A percentile compares a stretch with the other conserved stretches of the same genome.
Evolutionary conservation across 2,113 vertebrate species (phyloP).

Genomic region (Ameiurus melas): DNA sequence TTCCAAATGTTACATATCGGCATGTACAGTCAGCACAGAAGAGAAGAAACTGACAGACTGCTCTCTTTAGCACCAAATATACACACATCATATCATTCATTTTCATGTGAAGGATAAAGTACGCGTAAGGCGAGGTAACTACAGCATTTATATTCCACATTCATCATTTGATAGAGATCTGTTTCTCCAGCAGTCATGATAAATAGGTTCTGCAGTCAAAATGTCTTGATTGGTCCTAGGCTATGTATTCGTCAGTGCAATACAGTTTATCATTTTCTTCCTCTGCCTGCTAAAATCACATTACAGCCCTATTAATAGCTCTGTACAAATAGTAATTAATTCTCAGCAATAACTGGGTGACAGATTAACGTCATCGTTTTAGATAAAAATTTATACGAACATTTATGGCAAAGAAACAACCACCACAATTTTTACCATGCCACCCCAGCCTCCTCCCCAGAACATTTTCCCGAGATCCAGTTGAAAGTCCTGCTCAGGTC

Average conservation of each 20-base stretch:
- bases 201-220: not conserved
- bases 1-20: not conserved
- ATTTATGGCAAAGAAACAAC: not conserved
- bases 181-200: not conserved
- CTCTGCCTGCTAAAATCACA: not conserved
- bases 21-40: not conserved
- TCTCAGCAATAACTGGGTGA: not conserved
- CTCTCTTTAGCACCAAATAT: not conserved
- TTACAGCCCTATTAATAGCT: not conserved
- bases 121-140: not conserved
- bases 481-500: constrained; percentile 53
- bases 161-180: not conserved
- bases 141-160: not conserved
- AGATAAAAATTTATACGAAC: not conserved
- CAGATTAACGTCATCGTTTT: not conserved
- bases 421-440: constrained; percentile 45
- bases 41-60: not conserved
- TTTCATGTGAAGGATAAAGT: not conserved
- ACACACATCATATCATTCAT: not conserved
- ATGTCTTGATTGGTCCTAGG: not conserved
- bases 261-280: not conserved
- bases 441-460: constrained; percentile 54
- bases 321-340: not conserved
- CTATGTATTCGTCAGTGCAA: not conserved
- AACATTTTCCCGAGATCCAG: constrained; percentile 58